Base-by-base conservation (phyloP, 1,140 invertebrate genomes). In the Amyelois transitella region DNA sequence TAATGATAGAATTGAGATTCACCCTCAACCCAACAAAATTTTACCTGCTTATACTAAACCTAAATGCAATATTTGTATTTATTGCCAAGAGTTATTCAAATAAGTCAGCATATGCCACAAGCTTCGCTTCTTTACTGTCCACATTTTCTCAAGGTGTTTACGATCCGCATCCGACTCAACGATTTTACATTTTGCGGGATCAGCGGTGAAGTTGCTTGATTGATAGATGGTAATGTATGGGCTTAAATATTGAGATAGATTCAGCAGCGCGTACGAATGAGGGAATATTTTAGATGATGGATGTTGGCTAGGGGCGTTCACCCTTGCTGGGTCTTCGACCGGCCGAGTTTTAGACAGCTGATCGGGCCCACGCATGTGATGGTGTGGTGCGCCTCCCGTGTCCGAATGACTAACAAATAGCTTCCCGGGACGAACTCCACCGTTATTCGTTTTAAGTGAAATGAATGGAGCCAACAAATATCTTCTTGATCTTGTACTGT, bases 341-440 rank as follows among this genome's bases (percentile, higher is more conserved):
- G 78, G 66, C 82, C 77, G 75, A 82, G 70, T 77, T 77, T 64
- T 70, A 62, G 61, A 64, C 82, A 83, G 82, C 80, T 86, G 82
- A 83, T 83, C 77, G 67, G 19, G 52, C 47, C 57, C 51, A 43
- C 60, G 54, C 62, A 21, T 61, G 61, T 55, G 62, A 14, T 38
- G n/a, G 12, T 14, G 7, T 38, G 32, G n/a, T n/a, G 61, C 55
- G 55, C 53, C 55, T 25, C 60, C 60, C 32, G 51, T 53, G 56
- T 55, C 59, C 57, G 52, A 52, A 69, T 75, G 62, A 69, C 69
- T 75, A 72, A 74, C 60, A 70, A 77, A 78, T 69, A 66, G 62
- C 60, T 69, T 62, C 61, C 51, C 47, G 57, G 48, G 53, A 69
- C 64, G 53, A 45, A 43, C 62, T 48, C 18, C 43, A 63, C 73